phyloP scores from a whole-genome alignment of 2,113 vertebrate species.

The Halichoerus grypus region DNA sequence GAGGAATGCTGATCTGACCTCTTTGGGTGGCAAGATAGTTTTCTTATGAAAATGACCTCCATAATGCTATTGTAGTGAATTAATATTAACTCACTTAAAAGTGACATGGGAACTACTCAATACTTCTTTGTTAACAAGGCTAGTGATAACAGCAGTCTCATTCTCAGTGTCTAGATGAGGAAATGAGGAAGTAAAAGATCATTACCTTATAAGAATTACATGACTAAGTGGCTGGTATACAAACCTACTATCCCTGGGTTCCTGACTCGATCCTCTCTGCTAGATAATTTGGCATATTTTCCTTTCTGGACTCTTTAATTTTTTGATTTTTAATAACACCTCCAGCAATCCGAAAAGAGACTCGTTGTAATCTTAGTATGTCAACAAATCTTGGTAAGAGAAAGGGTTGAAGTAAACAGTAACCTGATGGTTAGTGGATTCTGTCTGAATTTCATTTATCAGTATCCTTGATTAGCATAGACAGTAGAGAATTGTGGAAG shows the following conservation, averaged over 20 bases:
- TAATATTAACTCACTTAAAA: conserved; percentile 15
- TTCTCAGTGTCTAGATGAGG: neutral
- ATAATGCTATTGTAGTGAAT: neutral
- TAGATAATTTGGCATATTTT: neutral
- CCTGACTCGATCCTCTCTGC: neutral
- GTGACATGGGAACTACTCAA: neutral
- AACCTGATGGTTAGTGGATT: neutral
- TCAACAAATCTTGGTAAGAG: neutral
- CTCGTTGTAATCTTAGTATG: neutral
- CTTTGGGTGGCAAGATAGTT: neutral
- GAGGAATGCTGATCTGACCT: neutral
- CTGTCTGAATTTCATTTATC: conserved; percentile 17
- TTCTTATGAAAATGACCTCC: conserved; percentile 23
- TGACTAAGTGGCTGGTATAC: neutral
- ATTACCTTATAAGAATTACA: neutral
- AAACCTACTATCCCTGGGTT: neutral
- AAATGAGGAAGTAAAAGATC: neutral
- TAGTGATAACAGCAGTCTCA: neutral
- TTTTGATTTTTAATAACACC: neutral
- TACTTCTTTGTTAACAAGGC: neutral
- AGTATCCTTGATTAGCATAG: neutral
- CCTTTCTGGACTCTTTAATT: neutral
- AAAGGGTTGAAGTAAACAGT: neutral
- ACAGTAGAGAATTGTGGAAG: neutral
- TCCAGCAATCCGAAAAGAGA: neutral